These are phyloP conservation scores for Drosophila teissieri DNA, from an alignment of 1,140 invertebrate species.

Conservation along the genomic window DNA sequence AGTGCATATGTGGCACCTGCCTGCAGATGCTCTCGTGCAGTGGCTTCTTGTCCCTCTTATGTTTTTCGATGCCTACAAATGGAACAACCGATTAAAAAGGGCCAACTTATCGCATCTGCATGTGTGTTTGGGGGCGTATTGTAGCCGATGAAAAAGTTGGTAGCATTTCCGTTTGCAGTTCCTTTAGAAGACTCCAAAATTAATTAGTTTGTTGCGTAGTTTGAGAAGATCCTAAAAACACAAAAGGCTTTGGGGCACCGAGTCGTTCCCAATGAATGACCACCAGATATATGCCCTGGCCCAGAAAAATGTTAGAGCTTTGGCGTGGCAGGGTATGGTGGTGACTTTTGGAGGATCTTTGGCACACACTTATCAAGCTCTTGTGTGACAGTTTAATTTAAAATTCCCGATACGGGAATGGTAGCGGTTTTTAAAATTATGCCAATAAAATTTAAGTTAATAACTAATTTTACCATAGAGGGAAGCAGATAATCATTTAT, in stretches of 20 bases:
- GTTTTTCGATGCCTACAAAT: conserved; percentile 52
- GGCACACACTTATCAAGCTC: conserved; percentile 34
- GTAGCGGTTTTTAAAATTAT: conserved; percentile 42
- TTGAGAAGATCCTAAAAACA: conserved; percentile 55
- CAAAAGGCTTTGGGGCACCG: conserved; percentile 16
- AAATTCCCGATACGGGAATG: conserved; percentile 30
- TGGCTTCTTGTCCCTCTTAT: conserved; percentile 19
- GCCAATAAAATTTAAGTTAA: conserved; percentile 45
- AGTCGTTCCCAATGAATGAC: conserved; percentile 23
- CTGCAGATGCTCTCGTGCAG: conserved; percentile 21
- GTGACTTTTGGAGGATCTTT: conserved; percentile 22
- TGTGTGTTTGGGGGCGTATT: conserved; percentile 4
- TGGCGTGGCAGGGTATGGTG: conserved; percentile 34
- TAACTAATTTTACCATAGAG: not conserved
- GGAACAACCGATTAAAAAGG: conserved; percentile 44
- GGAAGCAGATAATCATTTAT: no score
- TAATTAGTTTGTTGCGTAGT: conserved; percentile 74
- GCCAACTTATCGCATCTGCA: conserved; percentile 34
- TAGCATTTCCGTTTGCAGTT: conserved; percentile 56
- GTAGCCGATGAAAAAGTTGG: conserved; percentile 5
- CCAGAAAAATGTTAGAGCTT: conserved; percentile 58
- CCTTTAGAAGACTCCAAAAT: conserved; percentile 56
- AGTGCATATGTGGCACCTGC: conserved; percentile 11
- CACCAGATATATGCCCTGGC: conserved; percentile 5
- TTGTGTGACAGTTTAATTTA: conserved; percentile 69